Evolutionary conservation across 2,888 invertebrate species (phyloP).

Genomic region (Napeogenes inachia): DNA sequence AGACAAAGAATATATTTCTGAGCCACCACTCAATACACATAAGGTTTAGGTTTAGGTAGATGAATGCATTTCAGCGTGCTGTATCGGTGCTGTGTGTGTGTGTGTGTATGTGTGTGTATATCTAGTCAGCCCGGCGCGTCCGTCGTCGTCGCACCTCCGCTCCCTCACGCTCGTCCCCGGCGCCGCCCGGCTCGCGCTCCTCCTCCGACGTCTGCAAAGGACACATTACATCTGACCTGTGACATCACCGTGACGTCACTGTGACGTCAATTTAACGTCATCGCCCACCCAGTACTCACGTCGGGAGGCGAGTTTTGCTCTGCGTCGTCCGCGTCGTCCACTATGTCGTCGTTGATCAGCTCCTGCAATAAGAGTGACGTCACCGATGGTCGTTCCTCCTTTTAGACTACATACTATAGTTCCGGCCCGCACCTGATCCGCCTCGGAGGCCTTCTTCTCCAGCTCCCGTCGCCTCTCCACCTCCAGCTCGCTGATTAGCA

Average conservation of each 20-base stretch:
- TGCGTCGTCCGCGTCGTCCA: constrained; percentile 78
- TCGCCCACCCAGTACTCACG: constrained; percentile 43
- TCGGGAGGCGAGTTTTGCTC: constrained; percentile 71
- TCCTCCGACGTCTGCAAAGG: constrained; percentile 53
- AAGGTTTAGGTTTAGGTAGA: too few relatives aligned
- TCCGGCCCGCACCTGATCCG: constrained; percentile 41
- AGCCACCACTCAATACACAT: too few relatives aligned
- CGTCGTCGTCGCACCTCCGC: constrained; percentile 84
- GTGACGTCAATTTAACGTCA: too few relatives aligned
- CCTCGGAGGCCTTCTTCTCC: constrained; percentile 46
- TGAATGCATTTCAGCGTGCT: too few relatives aligned
- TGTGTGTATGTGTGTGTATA: neutral
- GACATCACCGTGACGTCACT: neutral
- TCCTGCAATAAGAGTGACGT: constrained; percentile 56
- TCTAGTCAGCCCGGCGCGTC: constrained; percentile 61
- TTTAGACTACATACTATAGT: neutral
- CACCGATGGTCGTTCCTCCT: constrained; percentile 5
- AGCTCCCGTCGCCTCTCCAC: constrained; percentile 49
- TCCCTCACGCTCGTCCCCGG: constrained; percentile 78
- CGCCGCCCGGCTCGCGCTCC: constrained; percentile 46
- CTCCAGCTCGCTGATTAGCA: constrained; percentile 48
- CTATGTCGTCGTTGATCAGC: constrained; percentile 82
- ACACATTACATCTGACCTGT: constrained; percentile 1
- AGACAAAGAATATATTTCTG: too few relatives aligned
- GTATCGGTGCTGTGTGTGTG: too few relatives aligned